phyloP scores from a whole-genome alignment of 2,797 vertebrate genomes.

The Bufotes viridis region DNA sequence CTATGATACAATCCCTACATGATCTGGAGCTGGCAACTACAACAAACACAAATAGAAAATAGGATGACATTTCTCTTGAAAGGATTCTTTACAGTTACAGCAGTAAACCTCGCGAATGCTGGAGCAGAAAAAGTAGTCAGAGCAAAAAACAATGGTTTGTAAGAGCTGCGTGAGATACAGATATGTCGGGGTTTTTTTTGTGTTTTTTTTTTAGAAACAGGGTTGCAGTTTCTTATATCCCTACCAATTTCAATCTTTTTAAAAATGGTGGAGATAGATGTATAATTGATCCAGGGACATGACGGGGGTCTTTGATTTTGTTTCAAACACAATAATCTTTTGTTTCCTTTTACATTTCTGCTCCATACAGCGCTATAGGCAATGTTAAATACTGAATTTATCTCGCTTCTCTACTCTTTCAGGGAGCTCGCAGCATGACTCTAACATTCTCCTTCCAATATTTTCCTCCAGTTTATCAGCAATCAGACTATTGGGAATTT shows the following conservation, averaged over 20 bases:
- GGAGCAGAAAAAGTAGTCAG: no score
- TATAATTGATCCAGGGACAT: not conserved
- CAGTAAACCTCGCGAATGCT: not conserved
- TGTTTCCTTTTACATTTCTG: not conserved
- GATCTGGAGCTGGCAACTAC: not conserved
- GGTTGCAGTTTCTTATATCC: not conserved
- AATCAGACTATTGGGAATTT: slow-evolving; percentile 33
- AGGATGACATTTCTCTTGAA: not conserved
- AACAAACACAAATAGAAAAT: not conserved
- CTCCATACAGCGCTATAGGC: not conserved
- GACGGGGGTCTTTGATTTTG: not conserved
- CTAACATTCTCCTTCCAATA: slow-evolving; percentile 1
- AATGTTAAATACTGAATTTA: not conserved
- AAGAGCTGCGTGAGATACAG: not conserved
- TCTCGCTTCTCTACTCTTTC: not conserved
- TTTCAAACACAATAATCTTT: not conserved
- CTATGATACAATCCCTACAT: not conserved
- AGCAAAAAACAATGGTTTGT: not conserved
- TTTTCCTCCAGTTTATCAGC: slow-evolving; percentile 17
- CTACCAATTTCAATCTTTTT: not conserved
- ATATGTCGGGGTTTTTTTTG: no score
- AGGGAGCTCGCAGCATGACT: not conserved
- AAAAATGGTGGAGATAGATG: not conserved
- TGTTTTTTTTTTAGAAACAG: not conserved
- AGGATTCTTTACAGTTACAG: not conserved